These are phyloP conservation scores for Chrysoperla carnea DNA, from an alignment of 1,140 invertebrate species.

Conservation along the genomic window DNA sequence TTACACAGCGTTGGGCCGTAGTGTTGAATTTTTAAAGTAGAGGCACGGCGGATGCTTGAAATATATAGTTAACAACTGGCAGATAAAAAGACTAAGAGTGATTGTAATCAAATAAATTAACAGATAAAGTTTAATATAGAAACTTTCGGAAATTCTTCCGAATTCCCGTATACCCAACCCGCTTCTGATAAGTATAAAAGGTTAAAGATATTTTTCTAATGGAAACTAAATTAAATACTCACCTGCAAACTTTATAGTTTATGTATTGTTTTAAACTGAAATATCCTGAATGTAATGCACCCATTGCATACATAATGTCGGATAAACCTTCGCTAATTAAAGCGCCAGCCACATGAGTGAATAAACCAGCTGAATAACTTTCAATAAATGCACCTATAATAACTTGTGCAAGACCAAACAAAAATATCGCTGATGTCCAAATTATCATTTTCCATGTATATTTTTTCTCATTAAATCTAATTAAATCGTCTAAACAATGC, in stretches of 20 bases:
- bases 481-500: not conserved
- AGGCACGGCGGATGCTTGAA: too few relatives aligned
- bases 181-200: too few relatives aligned
- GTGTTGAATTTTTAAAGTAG: too few relatives aligned
- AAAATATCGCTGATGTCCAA: not conserved
- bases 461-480: not conserved
- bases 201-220: too few relatives aligned
- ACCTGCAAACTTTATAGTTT: not conserved
- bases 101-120: too few relatives aligned
- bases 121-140: too few relatives aligned
- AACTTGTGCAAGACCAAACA: not conserved
- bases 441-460: not conserved
- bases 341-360: not conserved
- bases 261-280: constrained; percentile 4
- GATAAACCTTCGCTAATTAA: not conserved
- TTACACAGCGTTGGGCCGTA: too few relatives aligned
- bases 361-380: not conserved
- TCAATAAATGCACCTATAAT: not conserved
- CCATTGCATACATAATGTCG: constrained; percentile 1
- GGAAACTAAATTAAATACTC: too few relatives aligned
- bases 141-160: too few relatives aligned
- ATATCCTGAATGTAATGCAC: constrained; percentile 3
- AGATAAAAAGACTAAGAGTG: too few relatives aligned
- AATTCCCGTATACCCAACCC: too few relatives aligned
- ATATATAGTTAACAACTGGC: too few relatives aligned